Evolutionary conservation across 2,797 vertebrate genomes (phyloP).

Genomic region (Dallia pectoralis): DNA sequence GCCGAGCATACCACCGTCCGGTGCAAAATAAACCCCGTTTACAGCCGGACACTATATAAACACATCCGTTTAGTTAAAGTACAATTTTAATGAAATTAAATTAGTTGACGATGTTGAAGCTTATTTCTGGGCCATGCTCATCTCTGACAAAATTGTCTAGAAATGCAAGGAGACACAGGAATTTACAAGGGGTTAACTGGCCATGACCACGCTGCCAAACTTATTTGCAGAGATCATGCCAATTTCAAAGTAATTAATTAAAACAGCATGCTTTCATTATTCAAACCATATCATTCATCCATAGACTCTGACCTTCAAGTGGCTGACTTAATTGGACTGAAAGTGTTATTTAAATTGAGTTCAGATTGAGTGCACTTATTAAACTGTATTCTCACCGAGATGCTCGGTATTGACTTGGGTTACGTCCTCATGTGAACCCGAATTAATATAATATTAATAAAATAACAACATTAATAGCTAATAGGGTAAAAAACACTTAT

Average conservation of each 20-base stretch:
- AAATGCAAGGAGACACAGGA: neutral
- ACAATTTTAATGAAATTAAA: constrained; percentile 77
- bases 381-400: too few relatives aligned
- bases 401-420: too few relatives aligned
- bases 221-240: neutral
- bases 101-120: constrained; percentile 49
- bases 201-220: neutral
- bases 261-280: neutral
- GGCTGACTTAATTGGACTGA: too few relatives aligned
- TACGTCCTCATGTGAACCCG: too few relatives aligned
- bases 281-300: neutral
- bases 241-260: too few relatives aligned
- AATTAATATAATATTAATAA: too few relatives aligned
- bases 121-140: constrained; percentile 22
- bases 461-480: too few relatives aligned
- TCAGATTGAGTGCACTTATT: too few relatives aligned
- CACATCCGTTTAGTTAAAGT: constrained; percentile 73
- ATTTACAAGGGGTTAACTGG: neutral
- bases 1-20: constrained; percentile 57
- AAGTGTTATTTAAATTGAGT: too few relatives aligned
- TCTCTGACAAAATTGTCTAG: constrained; percentile 3
- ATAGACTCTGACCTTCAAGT: too few relatives aligned
- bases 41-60: constrained; percentile 73
- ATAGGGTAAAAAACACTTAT: too few relatives aligned
- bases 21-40: constrained; percentile 61